These are phyloP conservation scores for Syncerus caffer DNA, from an alignment of 2,797 vertebrate species.

Conservation along the genomic window DNA sequence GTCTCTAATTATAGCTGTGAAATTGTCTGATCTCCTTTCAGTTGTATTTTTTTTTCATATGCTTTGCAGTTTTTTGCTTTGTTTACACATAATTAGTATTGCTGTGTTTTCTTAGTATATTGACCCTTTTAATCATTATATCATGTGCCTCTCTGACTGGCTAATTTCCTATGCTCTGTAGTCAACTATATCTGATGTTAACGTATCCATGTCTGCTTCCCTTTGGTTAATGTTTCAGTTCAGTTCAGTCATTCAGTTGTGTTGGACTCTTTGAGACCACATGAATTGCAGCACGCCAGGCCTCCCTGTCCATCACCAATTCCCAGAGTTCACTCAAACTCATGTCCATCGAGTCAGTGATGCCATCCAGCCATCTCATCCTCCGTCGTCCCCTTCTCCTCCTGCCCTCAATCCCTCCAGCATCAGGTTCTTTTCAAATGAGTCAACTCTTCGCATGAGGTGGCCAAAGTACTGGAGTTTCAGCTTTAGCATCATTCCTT, in stretches of 20 bases:
- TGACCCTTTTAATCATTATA: neutral
- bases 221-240: neutral
- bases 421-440: too few species aligned
- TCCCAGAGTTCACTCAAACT: too few species aligned
- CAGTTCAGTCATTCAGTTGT: too few species aligned
- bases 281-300: too few species aligned
- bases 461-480: too few species aligned
- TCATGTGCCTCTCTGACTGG: neutral
- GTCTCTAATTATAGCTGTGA: neutral
- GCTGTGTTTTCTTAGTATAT: neutral
- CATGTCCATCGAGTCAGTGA: too few species aligned
- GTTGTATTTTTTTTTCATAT: neutral
- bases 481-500: too few species aligned
- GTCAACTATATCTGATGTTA: neutral
- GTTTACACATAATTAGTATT: neutral
- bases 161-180: neutral
- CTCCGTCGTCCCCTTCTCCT: too few species aligned
- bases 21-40: neutral
- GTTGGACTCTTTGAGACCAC: too few species aligned
- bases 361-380: too few species aligned
- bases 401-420: too few species aligned
- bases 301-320: too few species aligned
- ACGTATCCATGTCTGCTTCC: neutral
- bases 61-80: neutral
- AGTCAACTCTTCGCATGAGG: accelerated